Evolutionary conservation across 2,113 vertebrate genomes (phyloP), one percentile per base, ranked within the genome.

Genomic region (Clinocottus analis): DNA sequence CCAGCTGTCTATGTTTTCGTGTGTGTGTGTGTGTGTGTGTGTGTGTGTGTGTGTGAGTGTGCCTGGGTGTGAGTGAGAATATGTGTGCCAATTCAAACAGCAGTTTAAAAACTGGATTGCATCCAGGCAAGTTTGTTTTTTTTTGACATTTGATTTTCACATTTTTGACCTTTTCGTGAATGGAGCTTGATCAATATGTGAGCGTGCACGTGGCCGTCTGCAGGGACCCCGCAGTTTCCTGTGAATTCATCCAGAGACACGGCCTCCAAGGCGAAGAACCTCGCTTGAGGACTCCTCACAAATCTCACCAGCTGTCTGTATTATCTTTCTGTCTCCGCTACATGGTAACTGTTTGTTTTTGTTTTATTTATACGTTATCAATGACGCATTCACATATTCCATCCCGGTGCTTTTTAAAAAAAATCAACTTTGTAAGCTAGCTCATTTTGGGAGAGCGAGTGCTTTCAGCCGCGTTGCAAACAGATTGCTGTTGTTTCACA

Each of bases 111-210:
- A 55, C 41, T 72, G 73, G 66, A 49, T 41, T 47, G 31, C 45
- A 83, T 67, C 41, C 70, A 72, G 19, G 19, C 41, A 33, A 72
- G 29, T 33, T 69, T 60, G 73, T 41, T 37, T 25, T 55, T 13
- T 55, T 55, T n/a, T n/a, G 77, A 79, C 81, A 88, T 89, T 84
- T 83, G 77, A 51, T 80, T 88, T 86, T 73, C 45, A 69, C 25
- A 71, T 39, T 29, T 80, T 21, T 81, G 80, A 90, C 75, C 72
- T 88, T 87, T 39, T 85, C 77, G 45, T 39, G 21, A 70, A n/a
- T 27, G 56, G 10, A 7, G 67, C 41, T 81, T 68, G 72, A 82
- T 79, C 68, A 72, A 62, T 62, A 72, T 68, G 64, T 56, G 75
- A 47, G 59, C 13, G 39, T 55, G 60, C 49, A 63, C 35, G 70